Base-by-base conservation (phyloP, 2,113 vertebrate species). In the Vidua chalybeata region DNA sequence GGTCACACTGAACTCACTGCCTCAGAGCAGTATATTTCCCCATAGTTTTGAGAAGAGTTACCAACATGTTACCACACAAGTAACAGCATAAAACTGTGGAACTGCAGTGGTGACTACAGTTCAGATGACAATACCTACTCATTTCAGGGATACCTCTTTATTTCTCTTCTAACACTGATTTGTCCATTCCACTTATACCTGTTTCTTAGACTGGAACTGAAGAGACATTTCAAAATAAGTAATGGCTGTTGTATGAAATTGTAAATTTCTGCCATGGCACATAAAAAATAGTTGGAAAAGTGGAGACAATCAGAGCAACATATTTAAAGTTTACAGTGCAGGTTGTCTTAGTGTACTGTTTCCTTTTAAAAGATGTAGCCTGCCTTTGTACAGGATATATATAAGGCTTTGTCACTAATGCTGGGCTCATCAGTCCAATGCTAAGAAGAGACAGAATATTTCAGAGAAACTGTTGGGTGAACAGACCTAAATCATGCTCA, bases 21-120 rank as follows among this genome's bases (percentile, higher is more conserved):
- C 46, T 64, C 30, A 28, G 27, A 58, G 46, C 24, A 58, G 20
- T 13, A 35, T 9, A 12, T 27, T 68, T 66, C 27, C 9, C 9
- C 8, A 2, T 5, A 43, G 6, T 48, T 85, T 41, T 76, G 15
- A 31, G 45, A 12, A 10, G 11, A 11, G 14, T 52, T 93, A 71
- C 14, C 16, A 33, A 9, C 0, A 0, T 35, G 7, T 30, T 61
- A 35, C 20, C 24, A 4, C 20, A 5, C 13, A 39, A 61, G 3
- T 15, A 45, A 46, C 3, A 23, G 5, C 16, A 51, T 20, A 54
- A 64, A 89, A 45, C 16, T 19, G 17, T 2, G 41, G 31, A 81
- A 91, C 27, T 9, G 8, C 31, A 59, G 18, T 9, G 13, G 20
- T 46, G 35, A 43, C 35, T 55, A 41, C 26, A 83, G 4, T 14